A percentile compares a stretch with the other conserved stretches of the same genome.
These are phyloP conservation scores for Corydoras sp. DNA, from an alignment of 2,113 vertebrate species.

Conservation along the genomic window DNA sequence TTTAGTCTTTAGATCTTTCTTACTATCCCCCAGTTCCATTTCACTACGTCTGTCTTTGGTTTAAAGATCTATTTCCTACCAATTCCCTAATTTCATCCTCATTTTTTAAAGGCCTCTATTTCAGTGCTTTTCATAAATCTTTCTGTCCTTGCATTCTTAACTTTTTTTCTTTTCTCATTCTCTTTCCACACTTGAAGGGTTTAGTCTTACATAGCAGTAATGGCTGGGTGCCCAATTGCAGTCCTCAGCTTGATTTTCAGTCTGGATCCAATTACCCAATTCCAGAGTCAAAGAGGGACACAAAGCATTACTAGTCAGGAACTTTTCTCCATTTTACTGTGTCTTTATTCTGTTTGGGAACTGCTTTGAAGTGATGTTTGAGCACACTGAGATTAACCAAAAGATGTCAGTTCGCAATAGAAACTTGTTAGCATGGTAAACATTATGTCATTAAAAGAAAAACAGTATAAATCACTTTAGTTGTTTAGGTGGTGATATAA, in stretches of 20 bases:
- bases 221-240: slow-evolving; percentile 29
- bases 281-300: slow-evolving; percentile 20
- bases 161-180: slow-evolving; percentile 6
- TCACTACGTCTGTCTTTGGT: not conserved
- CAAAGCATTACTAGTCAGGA: slow-evolving; percentile 9
- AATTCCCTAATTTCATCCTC: not conserved
- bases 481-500: slow-evolving; percentile 1
- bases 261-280: slow-evolving; percentile 32
- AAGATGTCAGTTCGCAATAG: not conserved
- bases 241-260: slow-evolving; percentile 25
- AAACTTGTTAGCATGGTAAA: slow-evolving; percentile 6
- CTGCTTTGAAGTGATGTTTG: not conserved
- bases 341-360: not conserved
- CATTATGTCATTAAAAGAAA: not conserved
- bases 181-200: slow-evolving; percentile 13
- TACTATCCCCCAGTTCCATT: not conserved
- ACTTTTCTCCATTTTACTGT: not conserved
- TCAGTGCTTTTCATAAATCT: slow-evolving; percentile 2
- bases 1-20: slow-evolving; percentile 5
- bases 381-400: not conserved
- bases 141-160: not conserved
- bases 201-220: slow-evolving; percentile 18
- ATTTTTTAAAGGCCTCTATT: slow-evolving; percentile 3
- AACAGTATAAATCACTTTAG: slow-evolving; percentile 9
- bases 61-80: not conserved